phyloP scores from a whole-genome alignment of 2,113 vertebrate species.

The Kryptolebias marmoratus region DNA sequence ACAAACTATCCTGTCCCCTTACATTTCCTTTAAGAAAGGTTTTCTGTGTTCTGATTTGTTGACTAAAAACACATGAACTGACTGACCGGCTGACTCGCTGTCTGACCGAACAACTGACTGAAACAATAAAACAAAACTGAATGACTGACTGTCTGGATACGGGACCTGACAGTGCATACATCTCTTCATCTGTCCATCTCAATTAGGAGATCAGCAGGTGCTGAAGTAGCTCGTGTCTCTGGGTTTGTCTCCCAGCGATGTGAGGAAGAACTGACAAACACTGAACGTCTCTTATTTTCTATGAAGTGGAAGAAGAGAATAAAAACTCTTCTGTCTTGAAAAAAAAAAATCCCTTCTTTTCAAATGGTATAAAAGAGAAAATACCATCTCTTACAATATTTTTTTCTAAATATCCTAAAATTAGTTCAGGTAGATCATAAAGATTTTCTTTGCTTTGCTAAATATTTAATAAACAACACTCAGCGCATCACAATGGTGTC shows the following conservation, averaged over 20 bases:
- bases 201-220: slow-evolving; percentile 50
- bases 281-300: slow-evolving; percentile 40
- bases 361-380: not conserved
- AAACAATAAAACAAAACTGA: slow-evolving; percentile 33
- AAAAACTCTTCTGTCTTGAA: not conserved
- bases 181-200: slow-evolving; percentile 48
- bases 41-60: slow-evolving; percentile 4
- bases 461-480: not conserved
- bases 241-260: slow-evolving; percentile 39
- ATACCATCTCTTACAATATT: not conserved
- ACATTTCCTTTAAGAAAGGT: not conserved
- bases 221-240: slow-evolving; percentile 18
- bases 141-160: slow-evolving; percentile 65
- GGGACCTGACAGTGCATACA: slow-evolving; percentile 58
- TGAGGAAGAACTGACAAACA: slow-evolving; percentile 44
- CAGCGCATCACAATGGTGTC: too few species aligned
- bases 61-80: slow-evolving; percentile 10
- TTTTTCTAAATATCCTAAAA: too few species aligned
- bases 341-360: not conserved
- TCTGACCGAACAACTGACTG: slow-evolving; percentile 21
- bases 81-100: slow-evolving; percentile 20
- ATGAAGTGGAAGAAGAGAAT: slow-evolving; percentile 1
- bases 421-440: not conserved
- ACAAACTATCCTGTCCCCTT: not conserved
- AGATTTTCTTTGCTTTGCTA: not conserved